phyloP scores from a whole-genome alignment of 2,113 vertebrate species.

The Dasyprocta punctata region DNA sequence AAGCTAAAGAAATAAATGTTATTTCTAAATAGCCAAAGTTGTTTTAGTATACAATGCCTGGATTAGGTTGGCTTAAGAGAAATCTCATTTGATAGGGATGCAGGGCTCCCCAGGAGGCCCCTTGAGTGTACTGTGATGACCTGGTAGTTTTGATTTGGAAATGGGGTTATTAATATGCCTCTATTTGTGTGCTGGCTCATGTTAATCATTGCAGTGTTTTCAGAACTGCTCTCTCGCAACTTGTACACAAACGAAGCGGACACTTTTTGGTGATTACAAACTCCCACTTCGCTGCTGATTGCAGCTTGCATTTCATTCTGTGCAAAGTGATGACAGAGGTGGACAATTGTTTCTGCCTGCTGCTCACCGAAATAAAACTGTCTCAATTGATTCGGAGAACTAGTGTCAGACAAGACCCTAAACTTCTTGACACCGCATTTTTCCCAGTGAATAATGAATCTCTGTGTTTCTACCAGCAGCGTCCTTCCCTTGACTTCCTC shows the following conservation, averaged over 20 bases:
- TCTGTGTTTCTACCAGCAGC: background rate
- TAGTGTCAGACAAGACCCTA: slow-evolving; percentile 58
- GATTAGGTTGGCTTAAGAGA: background rate
- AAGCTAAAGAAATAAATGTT: background rate
- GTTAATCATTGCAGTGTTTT: background rate
- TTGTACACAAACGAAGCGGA: background rate
- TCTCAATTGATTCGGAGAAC: slow-evolving; percentile 49
- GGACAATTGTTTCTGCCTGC: slow-evolving; percentile 41
- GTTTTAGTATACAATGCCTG: background rate
- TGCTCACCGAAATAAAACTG: slow-evolving; percentile 47
- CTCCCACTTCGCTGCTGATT: background rate
- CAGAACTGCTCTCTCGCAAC: too few species aligned
- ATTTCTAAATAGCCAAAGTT: background rate
- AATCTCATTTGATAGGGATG: background rate
- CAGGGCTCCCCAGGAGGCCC: accelerated
- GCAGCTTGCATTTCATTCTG: background rate
- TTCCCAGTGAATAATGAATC: slow-evolving; percentile 67
- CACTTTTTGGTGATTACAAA: background rate
- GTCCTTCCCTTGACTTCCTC: slow-evolving; percentile 51
- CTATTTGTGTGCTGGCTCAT: background rate
- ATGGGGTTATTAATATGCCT: background rate
- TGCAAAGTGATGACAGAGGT: slow-evolving; percentile 39
- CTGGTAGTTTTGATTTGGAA: background rate
- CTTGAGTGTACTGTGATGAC: background rate
- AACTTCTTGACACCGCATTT: slow-evolving; percentile 61